Base-by-base conservation (phyloP, 2,113 vertebrate genomes). In the Zosterops pallidus region DNA sequence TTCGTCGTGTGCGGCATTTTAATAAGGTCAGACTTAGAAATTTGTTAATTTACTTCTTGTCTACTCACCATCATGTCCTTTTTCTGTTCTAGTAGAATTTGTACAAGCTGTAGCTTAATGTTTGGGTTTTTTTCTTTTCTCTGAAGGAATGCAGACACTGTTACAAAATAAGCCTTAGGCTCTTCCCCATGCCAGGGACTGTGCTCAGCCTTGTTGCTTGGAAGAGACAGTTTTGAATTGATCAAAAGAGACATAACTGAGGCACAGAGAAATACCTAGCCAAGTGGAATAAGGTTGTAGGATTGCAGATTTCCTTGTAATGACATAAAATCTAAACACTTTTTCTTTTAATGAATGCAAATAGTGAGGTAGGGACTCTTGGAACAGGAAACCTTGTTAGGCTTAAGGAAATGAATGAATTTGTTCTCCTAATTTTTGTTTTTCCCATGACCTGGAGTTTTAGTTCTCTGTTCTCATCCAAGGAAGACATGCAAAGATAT, bases 1-100 rank as follows among this genome's bases (percentile, higher is more conserved):
- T 78, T 92, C 83, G 60, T 87, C 78, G 89, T 95, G 95, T 94
- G 90, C 0, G 31, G 96, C 95, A 97, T 97, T 95, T 96, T 89
- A 97, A 97, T 94, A 94, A 95, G 96, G 79, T 78, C 44, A 86
- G 46, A 80, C 92, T 92, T 89, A 69, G 16, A 77, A 93, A 96
- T 90, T 41, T 69, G 90, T 83, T 93, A 50, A 60, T 94, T 96
- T 95, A 60, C 85, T 95, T 89, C 60, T 82, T 92, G 65, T 90
- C 79, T 76, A 3, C 82, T 79, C 71, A 59, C 65, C 75, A 67
- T 60, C 42, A 0, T 63, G 79, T 91, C 85, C 52, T 86, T 90
- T 83, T 64, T 78, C 62, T 79, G 62, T 57, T 87, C 74, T 72
- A 79, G 64, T 35, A 90, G 68, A 86, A 69, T 83, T 92, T 94